A percentile compares a stretch with the other conserved stretches of the same genome.
Conservation (phyloP, 2,113 vertebrate species). For the Trematocara marginatum region DNA sequence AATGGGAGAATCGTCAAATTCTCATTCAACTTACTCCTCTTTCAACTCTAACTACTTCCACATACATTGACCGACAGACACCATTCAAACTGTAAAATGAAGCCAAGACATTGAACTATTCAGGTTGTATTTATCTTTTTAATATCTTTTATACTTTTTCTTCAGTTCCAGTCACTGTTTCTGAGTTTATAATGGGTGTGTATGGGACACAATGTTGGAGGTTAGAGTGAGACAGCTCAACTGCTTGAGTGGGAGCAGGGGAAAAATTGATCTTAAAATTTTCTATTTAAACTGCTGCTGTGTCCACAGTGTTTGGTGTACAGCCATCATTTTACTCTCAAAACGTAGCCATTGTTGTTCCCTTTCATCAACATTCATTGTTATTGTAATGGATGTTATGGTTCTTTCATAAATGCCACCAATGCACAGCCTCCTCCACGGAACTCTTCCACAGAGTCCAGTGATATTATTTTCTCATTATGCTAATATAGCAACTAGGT, state of each 20-base stretch:
- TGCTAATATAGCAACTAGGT: background rate
- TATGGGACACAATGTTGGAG: background rate
- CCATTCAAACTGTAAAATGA: background rate
- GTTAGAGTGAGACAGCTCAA: background rate
- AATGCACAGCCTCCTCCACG: background rate
- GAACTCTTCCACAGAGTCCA: background rate
- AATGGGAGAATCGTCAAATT: background rate
- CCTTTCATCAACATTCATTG: background rate
- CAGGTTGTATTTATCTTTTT: background rate
- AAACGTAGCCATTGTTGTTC: background rate
- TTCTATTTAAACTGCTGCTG: background rate
- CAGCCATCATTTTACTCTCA: background rate
- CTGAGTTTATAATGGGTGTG: background rate
- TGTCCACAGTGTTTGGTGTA: background rate
- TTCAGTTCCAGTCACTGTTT: background rate
- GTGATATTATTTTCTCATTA: background rate
- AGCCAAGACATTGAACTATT: background rate
- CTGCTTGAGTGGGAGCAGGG: background rate
- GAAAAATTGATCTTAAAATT: background rate
- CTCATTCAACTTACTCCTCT: background rate
- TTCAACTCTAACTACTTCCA: background rate
- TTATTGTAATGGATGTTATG: background rate
- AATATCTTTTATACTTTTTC: background rate
- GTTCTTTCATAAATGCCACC: background rate
- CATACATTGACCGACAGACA: background rate